Evolutionary conservation across 2,797 vertebrate species (phyloP), one percentile per base, ranked within the genome.

Genomic region (Bryconaethiops microstoma): DNA sequence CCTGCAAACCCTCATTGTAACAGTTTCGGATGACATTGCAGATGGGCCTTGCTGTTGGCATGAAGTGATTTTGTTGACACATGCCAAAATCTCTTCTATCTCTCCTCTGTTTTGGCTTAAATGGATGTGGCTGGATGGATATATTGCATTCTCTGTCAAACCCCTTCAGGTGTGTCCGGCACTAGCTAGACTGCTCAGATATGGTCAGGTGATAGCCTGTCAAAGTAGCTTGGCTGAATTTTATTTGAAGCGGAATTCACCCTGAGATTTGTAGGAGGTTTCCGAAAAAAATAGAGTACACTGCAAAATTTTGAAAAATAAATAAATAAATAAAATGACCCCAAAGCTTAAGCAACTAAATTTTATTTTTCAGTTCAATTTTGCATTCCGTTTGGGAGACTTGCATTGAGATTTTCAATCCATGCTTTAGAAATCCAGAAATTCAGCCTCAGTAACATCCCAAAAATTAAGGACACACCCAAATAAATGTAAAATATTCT

Each of bases 11-110:
- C 42, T 67, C 68, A 64, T 83, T 81, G 69, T 87, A 77, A 84
- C 76, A 78, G 79, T 76, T 85, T 81, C 64, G 54, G 78, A 82
- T 86, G 79, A 81, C 82, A 86, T 80, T 81, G 79, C 83, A 86
- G 78, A 85, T 80, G 74, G 67, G 67, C 16, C 45, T 76, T 74
- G 57, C 74, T 86, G 74, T 73, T 79, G 65, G 77, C 71, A 42
- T 59, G 74, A 29, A 57, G 69, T 79, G 73, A 74, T 85, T 85
- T 81, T 82, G 83, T 79, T 81, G 82, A 85, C 83, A 81, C 77
- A 83, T 81, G 83, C 77, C 85, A 86, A 78, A 76, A 76, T 84
- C 39, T 65, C 67, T 57, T 82, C 80, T 70, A 75, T 84, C 68
- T 67, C 64, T 40, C n/a, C 7, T 78, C 76, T 60, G n/a, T 48